Evolutionary conservation across 2,888 invertebrate genomes (phyloP).

Genomic region (Ashinkailepas kermadecensis): DNA sequence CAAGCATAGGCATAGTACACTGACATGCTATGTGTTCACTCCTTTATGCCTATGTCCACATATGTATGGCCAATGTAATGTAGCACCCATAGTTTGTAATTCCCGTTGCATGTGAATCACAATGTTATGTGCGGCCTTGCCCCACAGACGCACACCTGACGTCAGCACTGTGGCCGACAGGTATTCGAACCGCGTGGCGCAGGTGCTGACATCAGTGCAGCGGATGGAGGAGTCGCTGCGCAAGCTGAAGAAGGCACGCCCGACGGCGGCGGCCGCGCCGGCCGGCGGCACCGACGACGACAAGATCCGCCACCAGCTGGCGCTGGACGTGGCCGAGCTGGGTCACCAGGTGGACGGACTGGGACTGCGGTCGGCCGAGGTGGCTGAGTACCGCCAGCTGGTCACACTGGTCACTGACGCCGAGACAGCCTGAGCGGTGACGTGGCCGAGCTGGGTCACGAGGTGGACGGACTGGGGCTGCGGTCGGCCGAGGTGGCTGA

Average conservation of each 20-base stretch:
- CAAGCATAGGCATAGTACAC: too few species aligned
- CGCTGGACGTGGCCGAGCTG: conserved; percentile 60
- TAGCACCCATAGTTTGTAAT: too few species aligned
- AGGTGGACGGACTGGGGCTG: too few species aligned
- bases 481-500: background rate
- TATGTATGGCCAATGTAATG: too few species aligned
- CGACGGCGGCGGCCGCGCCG: conserved; percentile 45
- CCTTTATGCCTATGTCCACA: too few species aligned
- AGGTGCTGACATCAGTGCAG: conserved; percentile 85
- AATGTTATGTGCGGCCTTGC: too few species aligned
- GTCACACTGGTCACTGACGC: background rate
- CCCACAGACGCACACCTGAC: too few species aligned
- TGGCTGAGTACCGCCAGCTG: background rate
- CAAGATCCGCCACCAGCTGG: conserved; percentile 84
- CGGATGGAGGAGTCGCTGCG: conserved; percentile 91
- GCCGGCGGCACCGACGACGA: conserved; percentile 61
- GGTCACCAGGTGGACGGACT: background rate
- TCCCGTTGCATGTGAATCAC: too few species aligned
- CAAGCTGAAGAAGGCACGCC: conserved; percentile 75
- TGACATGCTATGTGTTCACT: too few species aligned
- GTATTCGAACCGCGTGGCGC: conserved; percentile 56
- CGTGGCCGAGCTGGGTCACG: too few species aligned
- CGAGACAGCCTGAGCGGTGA: background rate
- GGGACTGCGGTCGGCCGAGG: background rate
- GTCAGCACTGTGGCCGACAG: conserved; percentile 36